phyloP scores from a whole-genome alignment of 1,140 invertebrate species.

The Listronotus bonariensis region DNA sequence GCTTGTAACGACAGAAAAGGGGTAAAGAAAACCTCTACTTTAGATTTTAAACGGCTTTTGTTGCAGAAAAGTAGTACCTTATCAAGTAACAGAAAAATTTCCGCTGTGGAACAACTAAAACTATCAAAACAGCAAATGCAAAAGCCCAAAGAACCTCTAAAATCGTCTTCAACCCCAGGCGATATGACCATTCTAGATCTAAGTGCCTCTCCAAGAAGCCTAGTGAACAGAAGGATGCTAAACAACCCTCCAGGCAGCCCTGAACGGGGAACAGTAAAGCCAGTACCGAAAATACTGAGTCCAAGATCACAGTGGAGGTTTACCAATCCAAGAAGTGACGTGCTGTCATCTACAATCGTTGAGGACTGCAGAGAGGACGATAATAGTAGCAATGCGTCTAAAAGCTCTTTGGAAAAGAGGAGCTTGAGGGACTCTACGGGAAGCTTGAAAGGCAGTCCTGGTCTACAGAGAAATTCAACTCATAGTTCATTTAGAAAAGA shows the following conservation, averaged over 20 bases:
- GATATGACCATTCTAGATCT: conserved; percentile 65
- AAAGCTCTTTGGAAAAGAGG: conserved; percentile 28
- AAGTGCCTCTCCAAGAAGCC: conserved; percentile 69
- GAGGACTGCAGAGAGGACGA: conserved; percentile 79
- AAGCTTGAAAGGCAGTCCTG: conserved; percentile 32
- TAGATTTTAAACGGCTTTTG: conserved; percentile 82
- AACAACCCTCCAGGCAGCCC: conserved; percentile 60
- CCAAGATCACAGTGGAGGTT: conserved; percentile 73
- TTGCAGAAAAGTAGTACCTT: conserved; percentile 67
- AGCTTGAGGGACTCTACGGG: neutral
- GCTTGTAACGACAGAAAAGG: conserved; percentile 58
- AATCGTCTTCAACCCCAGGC: conserved; percentile 50
- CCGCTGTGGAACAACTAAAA: conserved; percentile 82
- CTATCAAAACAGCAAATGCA: conserved; percentile 64
- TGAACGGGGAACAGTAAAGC: conserved; percentile 59
- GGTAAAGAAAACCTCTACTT: conserved; percentile 65
- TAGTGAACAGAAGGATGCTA: conserved; percentile 64
- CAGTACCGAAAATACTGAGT: conserved; percentile 68
- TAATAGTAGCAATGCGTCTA: conserved; percentile 53
- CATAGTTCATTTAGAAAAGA: conserved; percentile 5
- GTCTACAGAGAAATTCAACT: conserved; percentile 55
- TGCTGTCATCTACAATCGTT: conserved; percentile 82
- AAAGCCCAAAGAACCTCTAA: conserved; percentile 33
- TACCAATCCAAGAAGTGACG: conserved; percentile 74
- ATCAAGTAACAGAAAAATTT: conserved; percentile 64